These are phyloP conservation scores for Drosophila arizonae DNA, from an alignment of 1,140 invertebrate species.

Conservation along the genomic window DNA sequence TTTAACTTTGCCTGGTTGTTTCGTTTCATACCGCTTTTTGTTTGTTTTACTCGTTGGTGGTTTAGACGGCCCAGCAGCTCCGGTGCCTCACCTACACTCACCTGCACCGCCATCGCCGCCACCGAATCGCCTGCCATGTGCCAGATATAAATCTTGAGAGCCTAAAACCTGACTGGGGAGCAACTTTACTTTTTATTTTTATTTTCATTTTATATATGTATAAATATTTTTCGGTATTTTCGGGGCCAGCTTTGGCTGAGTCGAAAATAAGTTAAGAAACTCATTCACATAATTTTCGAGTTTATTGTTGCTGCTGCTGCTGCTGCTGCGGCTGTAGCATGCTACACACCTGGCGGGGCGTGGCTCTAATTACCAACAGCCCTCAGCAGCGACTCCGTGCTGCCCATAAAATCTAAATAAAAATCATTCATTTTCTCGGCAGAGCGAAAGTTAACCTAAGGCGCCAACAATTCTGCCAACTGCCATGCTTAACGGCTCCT, in stretches of 20 bases:
- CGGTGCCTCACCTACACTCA: slow-evolving; percentile 8
- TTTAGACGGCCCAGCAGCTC: slow-evolving; percentile 9
- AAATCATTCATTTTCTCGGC: slow-evolving; percentile 67
- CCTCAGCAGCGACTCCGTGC: slow-evolving; percentile 14
- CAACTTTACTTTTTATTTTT: slow-evolving; percentile 26
- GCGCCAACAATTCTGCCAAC: slow-evolving; percentile 45
- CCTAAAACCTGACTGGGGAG: slow-evolving; percentile 26
- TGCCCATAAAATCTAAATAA: slow-evolving; percentile 79
- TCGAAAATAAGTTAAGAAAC: slow-evolving; percentile 76
- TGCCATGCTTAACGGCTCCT: slow-evolving; percentile 28
- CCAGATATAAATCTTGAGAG: slow-evolving; percentile 74
- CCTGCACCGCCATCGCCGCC: slow-evolving; percentile 4
- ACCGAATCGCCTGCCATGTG: slow-evolving; percentile 57
- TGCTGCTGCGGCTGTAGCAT: slow-evolving; percentile 39
- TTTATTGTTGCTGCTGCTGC: slow-evolving; percentile 61
- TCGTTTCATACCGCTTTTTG: slow-evolving; percentile 51
- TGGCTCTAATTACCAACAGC: slow-evolving; percentile 69
- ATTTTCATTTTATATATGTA: not conserved
- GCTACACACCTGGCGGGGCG: slow-evolving; percentile 65
- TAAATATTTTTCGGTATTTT: not conserved
- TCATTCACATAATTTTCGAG: slow-evolving; percentile 80
- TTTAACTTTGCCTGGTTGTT: slow-evolving; percentile 79
- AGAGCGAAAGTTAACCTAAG: slow-evolving; percentile 12
- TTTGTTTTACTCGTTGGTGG: slow-evolving; percentile 40
- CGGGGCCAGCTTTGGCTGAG: slow-evolving; percentile 5